Evolutionary conservation across 2,113 vertebrate species (phyloP).

Genomic region (Cepphus grylle): DNA sequence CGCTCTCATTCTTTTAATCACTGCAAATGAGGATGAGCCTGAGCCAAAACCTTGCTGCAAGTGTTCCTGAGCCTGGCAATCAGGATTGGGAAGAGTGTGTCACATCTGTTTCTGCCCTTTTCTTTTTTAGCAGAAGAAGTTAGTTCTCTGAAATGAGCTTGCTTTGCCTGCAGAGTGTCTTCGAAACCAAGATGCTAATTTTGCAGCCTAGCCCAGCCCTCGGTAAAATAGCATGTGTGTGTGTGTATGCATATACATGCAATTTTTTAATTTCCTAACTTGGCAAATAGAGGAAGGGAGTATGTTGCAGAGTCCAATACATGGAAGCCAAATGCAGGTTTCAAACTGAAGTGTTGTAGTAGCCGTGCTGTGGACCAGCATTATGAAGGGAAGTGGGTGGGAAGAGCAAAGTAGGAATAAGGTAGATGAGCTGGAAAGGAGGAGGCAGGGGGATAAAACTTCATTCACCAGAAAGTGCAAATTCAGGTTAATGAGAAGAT

Average conservation of each 20-base stretch:
- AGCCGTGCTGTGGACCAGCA: not conserved
- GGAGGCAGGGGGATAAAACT: not conserved
- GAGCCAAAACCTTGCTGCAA: not conserved
- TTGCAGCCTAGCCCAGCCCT: not conserved
- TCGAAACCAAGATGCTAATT: not conserved
- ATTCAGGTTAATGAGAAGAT: not conserved
- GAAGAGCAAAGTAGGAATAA: not conserved
- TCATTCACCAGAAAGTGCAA: not conserved
- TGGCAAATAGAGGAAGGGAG: not conserved
- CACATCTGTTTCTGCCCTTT: not conserved
- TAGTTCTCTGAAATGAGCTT: not conserved
- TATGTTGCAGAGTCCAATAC: not conserved
- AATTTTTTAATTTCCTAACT: not conserved
- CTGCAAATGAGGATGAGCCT: not conserved
- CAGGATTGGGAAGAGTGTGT: fast-evolving
- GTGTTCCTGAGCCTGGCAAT: not conserved
- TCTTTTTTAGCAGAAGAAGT: not conserved
- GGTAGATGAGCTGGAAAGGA: not conserved
- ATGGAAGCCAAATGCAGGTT: not conserved
- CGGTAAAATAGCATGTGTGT: not conserved
- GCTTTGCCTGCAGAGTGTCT: not conserved
- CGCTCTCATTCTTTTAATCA: not conserved
- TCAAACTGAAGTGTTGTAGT: not conserved
- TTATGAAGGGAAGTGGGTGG: not conserved
- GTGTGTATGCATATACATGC: not conserved